phyloP scores from a whole-genome alignment of 2,797 vertebrate genomes.

The Urosaurus nigricauda region DNA sequence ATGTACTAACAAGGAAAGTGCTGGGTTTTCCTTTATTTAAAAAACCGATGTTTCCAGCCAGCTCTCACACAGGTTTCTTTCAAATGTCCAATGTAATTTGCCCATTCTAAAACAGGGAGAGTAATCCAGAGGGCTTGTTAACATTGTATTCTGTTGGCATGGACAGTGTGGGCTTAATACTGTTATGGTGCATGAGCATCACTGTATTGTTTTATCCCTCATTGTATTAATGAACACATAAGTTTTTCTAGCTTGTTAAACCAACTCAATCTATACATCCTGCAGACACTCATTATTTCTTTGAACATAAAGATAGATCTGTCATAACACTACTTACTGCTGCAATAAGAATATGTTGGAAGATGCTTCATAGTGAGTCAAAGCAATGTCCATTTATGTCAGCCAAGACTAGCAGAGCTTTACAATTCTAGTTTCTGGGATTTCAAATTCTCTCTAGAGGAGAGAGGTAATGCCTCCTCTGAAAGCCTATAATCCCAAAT shows the following conservation, averaged over 20 bases:
- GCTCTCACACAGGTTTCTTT: slow-evolving; percentile 9
- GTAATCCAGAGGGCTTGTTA: background rate
- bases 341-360: background rate
- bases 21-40: slow-evolving; percentile 2
- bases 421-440: too few relatives aligned
- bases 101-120: background rate
- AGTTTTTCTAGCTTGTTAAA: slow-evolving; percentile 12
- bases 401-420: background rate
- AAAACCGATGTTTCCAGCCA: slow-evolving; percentile 39
- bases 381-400: background rate
- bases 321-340: slow-evolving; percentile 24
- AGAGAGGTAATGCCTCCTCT: too few relatives aligned
- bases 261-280: background rate
- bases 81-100: slow-evolving; percentile 19
- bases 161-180: slow-evolving; percentile 1
- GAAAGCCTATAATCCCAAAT: too few relatives aligned
- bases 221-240: background rate
- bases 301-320: slow-evolving; percentile 22
- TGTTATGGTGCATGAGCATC: background rate
- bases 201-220: background rate
- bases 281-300: slow-evolving; percentile 41
- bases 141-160: background rate
- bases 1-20: background rate
- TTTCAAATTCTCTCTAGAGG: too few relatives aligned
- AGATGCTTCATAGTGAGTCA: background rate